These are phyloP conservation scores for Platysternon megacephalum DNA, from an alignment of 2,113 vertebrate genomes.

Conservation along the genomic window DNA sequence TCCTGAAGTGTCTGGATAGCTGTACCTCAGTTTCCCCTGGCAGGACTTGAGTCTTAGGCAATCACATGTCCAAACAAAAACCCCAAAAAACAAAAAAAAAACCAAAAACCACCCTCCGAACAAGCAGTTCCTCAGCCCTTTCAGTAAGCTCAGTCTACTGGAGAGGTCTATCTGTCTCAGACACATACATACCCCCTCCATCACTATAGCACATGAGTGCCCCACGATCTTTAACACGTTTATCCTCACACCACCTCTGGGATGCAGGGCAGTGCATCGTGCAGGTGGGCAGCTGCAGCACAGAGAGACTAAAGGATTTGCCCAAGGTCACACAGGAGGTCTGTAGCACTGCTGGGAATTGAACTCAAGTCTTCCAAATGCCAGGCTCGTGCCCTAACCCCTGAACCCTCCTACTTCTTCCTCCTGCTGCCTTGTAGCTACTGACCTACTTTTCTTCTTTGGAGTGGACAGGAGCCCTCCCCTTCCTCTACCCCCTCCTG, in stretches of 20 bases:
- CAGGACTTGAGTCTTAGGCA: not conserved
- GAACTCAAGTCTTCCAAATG: not conserved
- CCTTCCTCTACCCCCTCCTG: not conserved
- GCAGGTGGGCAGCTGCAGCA: not conserved
- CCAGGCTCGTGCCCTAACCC: not conserved
- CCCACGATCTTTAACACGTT: not conserved
- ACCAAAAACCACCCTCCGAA: not conserved
- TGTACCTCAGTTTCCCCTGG: not conserved
- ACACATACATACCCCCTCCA: not conserved
- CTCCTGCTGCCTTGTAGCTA: not conserved
- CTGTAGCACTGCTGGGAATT: not conserved
- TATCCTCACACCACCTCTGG: not conserved
- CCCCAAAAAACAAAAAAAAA: no score
- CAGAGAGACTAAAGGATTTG: not conserved
- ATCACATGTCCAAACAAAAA: not conserved
- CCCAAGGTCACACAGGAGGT: not conserved
- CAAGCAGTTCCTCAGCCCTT: not conserved
- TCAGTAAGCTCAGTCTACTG: not conserved
- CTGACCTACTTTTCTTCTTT: slow-evolving; percentile 3
- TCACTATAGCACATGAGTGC: not conserved
- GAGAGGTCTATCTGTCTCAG: not conserved
- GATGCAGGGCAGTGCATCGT: not conserved
- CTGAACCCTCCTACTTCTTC: not conserved
- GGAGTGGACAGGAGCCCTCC: not conserved
- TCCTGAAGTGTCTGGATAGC: not conserved